Evolutionary conservation across 1,140 invertebrate genomes (phyloP).

Genomic region (Drosophila mojavensis): DNA sequence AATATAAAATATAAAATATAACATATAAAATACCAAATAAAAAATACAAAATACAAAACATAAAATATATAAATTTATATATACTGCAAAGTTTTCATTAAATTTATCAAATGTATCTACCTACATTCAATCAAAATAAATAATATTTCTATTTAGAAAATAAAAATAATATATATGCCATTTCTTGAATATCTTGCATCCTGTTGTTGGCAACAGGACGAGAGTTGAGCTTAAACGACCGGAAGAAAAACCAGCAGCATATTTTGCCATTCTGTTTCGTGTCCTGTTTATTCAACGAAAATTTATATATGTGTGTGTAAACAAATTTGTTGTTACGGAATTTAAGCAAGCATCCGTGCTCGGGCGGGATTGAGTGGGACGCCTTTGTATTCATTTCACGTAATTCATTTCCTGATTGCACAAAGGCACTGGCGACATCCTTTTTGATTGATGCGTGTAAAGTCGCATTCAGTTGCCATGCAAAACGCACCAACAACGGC

Average conservation of each 20-base stretch:
- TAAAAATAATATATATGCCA: not conserved
- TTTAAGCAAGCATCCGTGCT: slow-evolving; percentile 31
- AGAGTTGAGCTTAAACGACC: slow-evolving; percentile 16
- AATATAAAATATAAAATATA: too few species aligned
- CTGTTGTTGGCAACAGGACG: not conserved
- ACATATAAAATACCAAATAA: too few species aligned
- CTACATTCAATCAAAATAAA: too few species aligned
- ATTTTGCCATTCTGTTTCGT: not conserved
- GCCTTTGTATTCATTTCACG: slow-evolving; percentile 41
- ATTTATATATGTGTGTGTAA: slow-evolving; percentile 3
- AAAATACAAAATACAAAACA: too few species aligned
- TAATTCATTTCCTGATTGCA: slow-evolving; percentile 55
- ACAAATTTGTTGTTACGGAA: slow-evolving; percentile 10
- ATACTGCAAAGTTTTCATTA: too few species aligned
- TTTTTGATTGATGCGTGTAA: slow-evolving; percentile 47
- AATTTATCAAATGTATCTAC: too few species aligned
- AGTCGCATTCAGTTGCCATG: slow-evolving; percentile 22
- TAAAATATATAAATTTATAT: too few species aligned
- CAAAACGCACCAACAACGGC: slow-evolving; percentile 13
- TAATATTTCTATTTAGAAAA: not conserved
- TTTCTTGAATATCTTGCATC: not conserved
- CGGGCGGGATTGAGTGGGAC: slow-evolving; percentile 13
- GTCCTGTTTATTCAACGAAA: not conserved
- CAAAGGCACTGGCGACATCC: slow-evolving; percentile 41
- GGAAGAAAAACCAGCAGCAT: slow-evolving; percentile 21